Evolutionary conservation across 2,888 invertebrate genomes (phyloP).

Genomic region (Spisula solida): DNA sequence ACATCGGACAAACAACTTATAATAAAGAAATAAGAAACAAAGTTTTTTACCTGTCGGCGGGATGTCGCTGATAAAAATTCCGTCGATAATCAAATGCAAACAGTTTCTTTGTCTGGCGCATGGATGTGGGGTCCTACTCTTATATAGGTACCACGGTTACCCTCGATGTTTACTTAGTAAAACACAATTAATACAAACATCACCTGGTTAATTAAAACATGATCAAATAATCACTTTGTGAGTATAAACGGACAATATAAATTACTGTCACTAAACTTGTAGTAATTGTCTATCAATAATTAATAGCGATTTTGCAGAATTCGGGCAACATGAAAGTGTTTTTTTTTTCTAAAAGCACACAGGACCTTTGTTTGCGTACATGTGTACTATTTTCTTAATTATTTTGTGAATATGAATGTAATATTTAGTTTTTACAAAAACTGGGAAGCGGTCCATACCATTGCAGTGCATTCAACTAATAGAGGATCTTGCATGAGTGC

Average conservation of each 20-base stretch:
- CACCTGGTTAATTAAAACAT: neutral
- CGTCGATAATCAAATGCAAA: slow-evolving; percentile 36
- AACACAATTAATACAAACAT: neutral
- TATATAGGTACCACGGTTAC: neutral
- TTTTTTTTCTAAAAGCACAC: too few species aligned
- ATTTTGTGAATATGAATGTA: too few species aligned
- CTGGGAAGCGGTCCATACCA: too few species aligned
- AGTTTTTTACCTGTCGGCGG: slow-evolving; percentile 24
- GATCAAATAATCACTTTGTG: neutral
- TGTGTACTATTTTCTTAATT: too few species aligned
- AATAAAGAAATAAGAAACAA: too few species aligned
- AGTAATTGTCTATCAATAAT: neutral
- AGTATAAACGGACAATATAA: neutral
- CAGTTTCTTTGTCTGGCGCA: slow-evolving; percentile 19
- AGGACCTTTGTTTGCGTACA: too few species aligned
- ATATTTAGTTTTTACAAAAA: too few species aligned
- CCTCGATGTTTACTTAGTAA: neutral
- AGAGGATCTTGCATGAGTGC: too few species aligned
- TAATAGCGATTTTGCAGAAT: neutral
- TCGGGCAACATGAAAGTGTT: too few species aligned
- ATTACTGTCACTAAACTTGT: neutral
- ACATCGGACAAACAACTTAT: too few species aligned
- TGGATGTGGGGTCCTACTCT: neutral
- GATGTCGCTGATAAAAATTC: neutral
- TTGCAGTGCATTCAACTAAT: too few species aligned